These are phyloP conservation scores for Lateolabrax maculatus DNA, from an alignment of 2,797 vertebrate species.

Conservation along the genomic window DNA sequence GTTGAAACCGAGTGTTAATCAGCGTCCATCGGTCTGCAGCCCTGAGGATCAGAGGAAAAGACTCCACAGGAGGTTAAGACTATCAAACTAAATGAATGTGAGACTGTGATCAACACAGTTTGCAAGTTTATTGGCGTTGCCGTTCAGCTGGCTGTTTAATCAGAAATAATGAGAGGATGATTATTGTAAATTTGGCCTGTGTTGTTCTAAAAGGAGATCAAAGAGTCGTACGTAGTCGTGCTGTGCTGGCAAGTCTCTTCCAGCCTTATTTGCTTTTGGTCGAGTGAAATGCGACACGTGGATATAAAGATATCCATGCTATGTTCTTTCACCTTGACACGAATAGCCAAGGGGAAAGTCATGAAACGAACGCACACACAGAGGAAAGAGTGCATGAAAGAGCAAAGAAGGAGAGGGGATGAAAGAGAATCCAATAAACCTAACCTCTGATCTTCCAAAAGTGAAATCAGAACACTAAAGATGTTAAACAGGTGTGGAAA, in stretches of 20 bases:
- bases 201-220: conserved; percentile 9
- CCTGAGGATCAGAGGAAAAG: neutral
- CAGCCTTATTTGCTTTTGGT: conserved; percentile 17
- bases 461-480: conserved; percentile 21
- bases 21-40: neutral
- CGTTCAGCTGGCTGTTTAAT: neutral
- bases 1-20: neutral
- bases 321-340: conserved; percentile 64
- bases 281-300: conserved; percentile 49
- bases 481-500: conserved; percentile 50
- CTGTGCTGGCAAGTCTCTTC: neutral
- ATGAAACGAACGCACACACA: conserved; percentile 14
- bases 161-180: neutral
- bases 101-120: conserved; percentile 4
- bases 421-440: conserved; percentile 40
- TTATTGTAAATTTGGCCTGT: neutral
- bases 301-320: conserved; percentile 50
- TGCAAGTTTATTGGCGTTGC: neutral
- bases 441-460: conserved; percentile 11
- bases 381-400: neutral
- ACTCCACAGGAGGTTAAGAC: neutral
- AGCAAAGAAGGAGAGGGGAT: neutral
- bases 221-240: neutral
- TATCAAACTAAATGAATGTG: neutral
- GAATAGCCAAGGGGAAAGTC: conserved; percentile 55